Percentiles rank a stretch among this genome's conserved stretches.
Evolutionary conservation across 64 coral and sea anemone genomes (phyloP).

Genomic region (Dendrophyllia cribrosa): DNA sequence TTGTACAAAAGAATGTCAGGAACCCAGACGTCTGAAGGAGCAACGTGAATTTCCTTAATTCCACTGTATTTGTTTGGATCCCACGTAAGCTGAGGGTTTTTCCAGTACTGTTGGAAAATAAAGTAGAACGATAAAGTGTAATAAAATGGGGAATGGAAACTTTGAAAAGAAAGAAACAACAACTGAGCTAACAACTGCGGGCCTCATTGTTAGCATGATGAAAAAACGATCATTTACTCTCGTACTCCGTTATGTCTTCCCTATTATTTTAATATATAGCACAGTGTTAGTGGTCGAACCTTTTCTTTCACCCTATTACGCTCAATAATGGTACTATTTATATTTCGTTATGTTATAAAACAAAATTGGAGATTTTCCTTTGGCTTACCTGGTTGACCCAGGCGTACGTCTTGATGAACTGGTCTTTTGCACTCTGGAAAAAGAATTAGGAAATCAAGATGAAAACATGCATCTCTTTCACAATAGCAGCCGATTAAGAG

Average conservation of each 20-base stretch:
- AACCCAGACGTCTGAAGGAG: slow-evolving; percentile 72
- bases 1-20: slow-evolving; percentile 85
- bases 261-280: no score
- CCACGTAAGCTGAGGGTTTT: slow-evolving; percentile 80
- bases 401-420: slow-evolving; percentile 88
- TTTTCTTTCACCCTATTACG: no score
- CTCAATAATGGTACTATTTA: no score
- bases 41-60: slow-evolving; percentile 74
- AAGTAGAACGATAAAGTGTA: not conserved
- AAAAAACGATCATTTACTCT: no score
- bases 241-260: no score
- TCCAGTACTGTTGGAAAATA: slow-evolving; percentile 71
- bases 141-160: not conserved
- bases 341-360: no score
- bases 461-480: no score
- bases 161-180: not conserved
- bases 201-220: no score
- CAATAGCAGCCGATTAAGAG: no score
- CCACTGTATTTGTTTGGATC: slow-evolving; percentile 77
- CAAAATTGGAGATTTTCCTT: no score
- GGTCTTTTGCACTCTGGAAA: slow-evolving; percentile 81
- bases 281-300: no score
- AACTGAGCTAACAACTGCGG: no score
- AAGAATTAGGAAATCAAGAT: not conserved
- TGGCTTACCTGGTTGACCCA: slow-evolving; percentile 87